A percentile compares a stretch with the other conserved stretches of the same genome.
These are phyloP conservation scores for Callipepla californica DNA, from an alignment of 2,113 vertebrate genomes.

Conservation along the genomic window DNA sequence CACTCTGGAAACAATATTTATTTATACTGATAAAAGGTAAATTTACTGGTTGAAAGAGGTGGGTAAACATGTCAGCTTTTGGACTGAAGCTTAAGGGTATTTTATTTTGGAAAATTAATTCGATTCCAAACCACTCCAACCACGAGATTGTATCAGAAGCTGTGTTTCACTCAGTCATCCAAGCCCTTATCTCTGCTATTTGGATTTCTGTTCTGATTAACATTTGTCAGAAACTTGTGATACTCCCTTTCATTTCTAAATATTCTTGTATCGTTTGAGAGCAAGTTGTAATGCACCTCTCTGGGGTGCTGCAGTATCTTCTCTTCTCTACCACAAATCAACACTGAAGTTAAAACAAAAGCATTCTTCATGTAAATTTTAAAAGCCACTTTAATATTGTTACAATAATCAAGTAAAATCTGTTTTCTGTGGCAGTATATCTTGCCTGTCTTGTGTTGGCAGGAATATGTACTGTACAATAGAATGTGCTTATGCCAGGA, in stretches of 20 bases:
- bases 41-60: not conserved
- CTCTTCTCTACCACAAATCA: not conserved
- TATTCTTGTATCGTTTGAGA: accelerated
- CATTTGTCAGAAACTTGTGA: not conserved
- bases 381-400: not conserved
- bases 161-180: not conserved
- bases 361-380: not conserved
- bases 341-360: not conserved
- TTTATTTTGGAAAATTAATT: not conserved
- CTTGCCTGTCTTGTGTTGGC: not conserved
- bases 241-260: not conserved
- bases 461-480: not conserved
- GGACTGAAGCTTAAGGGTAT: not conserved
- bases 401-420: not conserved
- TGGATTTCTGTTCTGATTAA: not conserved
- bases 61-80: not conserved
- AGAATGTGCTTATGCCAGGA: not conserved
- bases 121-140: slow-evolving; percentile 13
- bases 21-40: not conserved
- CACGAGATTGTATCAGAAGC: not conserved
- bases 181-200: not conserved
- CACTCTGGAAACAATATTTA: not conserved
- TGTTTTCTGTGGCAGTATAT: not conserved
- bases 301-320: not conserved
- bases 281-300: not conserved